Conservation (phyloP, 1,140 invertebrate genomes). For the Drosophila repleta region DNA sequence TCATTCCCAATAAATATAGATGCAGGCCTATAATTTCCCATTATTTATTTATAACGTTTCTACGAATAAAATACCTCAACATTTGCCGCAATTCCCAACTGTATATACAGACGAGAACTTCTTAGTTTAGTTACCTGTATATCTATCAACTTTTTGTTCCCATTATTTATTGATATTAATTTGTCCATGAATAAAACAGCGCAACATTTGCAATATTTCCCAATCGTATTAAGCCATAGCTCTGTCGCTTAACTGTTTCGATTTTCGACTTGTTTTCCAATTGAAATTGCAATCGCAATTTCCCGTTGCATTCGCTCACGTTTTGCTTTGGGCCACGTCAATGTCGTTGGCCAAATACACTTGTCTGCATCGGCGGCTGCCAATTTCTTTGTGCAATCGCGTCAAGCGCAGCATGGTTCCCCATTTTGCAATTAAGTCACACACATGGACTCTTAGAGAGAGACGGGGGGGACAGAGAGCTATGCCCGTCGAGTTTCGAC, state of each 20-base stretch:
- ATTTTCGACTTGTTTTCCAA: constrained; percentile 39
- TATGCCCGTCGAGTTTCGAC: background rate
- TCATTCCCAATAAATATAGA: no score
- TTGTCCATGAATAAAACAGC: background rate
- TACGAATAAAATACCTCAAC: no score
- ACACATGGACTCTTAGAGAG: background rate
- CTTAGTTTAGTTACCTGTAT: no score
- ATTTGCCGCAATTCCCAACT: no score
- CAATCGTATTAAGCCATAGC: constrained; percentile 3
- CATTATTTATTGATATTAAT: no score
- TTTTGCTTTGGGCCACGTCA: constrained; percentile 33
- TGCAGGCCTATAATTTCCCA: no score
- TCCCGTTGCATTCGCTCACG: constrained; percentile 58
- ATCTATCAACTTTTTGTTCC: no score
- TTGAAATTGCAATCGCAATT: constrained; percentile 40
- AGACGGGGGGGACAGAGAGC: no score
- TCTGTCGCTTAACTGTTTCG: constrained; percentile 1
- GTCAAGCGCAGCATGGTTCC: constrained; percentile 50
- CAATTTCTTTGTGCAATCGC: constrained; percentile 78
- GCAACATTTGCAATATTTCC: constrained; percentile 1
- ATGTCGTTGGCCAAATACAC: constrained; percentile 55
- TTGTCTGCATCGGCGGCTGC: constrained; percentile 58
- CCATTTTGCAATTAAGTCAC: constrained; percentile 64
- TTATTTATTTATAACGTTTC: no score
- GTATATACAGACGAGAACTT: no score